phyloP scores from a whole-genome alignment of 2,888 invertebrate genomes.

The Pristionchus fissidentatus region DNA sequence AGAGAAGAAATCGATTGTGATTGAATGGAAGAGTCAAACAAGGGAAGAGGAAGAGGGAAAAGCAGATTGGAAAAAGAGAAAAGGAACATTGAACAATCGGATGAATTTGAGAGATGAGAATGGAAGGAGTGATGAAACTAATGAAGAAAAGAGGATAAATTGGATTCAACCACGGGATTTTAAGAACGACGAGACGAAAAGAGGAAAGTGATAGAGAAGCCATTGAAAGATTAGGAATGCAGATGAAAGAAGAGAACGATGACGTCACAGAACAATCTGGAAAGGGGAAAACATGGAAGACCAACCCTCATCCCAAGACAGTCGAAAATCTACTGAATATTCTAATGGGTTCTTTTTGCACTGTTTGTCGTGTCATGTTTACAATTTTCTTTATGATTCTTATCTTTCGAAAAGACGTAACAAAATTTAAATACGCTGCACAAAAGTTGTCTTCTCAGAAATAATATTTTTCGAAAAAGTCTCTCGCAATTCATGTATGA shows the following conservation, averaged over 20 bases:
- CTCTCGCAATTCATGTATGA: too few relatives aligned
- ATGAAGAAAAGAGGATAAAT: not conserved
- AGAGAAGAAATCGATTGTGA: slow-evolving; percentile 36
- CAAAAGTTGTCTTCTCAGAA: too few relatives aligned
- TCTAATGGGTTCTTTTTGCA: too few relatives aligned
- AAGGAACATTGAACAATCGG: not conserved
- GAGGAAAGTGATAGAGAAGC: not conserved
- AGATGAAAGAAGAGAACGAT: not conserved
- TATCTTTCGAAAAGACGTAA: too few relatives aligned
- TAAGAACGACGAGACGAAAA: not conserved
- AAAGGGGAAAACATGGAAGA: too few relatives aligned
- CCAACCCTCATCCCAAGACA: too few relatives aligned
- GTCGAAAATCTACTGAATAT: too few relatives aligned
- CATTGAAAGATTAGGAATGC: not conserved
- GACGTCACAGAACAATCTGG: too few relatives aligned
- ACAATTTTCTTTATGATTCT: not conserved
- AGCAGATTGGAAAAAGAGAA: too few relatives aligned
- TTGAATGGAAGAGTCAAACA: slow-evolving; percentile 35
- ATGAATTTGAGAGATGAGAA: not conserved
- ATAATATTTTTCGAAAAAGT: too few relatives aligned
- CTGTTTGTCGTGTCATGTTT: not conserved
- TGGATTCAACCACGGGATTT: not conserved
- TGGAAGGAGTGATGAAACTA: not conserved
- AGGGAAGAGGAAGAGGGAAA: too few relatives aligned
- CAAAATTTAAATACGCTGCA: too few relatives aligned